Base-by-base conservation (phyloP, 2,113 vertebrate genomes). In the Dunckerocampus dactyliophorus region DNA sequence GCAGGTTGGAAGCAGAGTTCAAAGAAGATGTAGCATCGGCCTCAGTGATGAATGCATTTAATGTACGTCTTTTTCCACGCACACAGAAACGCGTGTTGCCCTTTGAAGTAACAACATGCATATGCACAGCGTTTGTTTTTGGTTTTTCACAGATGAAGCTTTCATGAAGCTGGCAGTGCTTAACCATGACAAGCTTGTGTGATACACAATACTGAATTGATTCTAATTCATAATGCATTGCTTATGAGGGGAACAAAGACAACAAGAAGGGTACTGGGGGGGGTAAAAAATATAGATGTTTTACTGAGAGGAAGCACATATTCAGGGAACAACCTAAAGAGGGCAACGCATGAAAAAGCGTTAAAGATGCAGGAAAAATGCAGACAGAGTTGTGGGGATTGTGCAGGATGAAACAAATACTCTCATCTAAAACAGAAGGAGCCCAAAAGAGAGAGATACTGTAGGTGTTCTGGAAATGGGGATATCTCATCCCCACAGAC, bases 101-200 rank as follows among this genome's bases (percentile, higher is more conserved):
- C 64, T 81, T 77, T 82, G 69, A 75, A 63, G 63, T 59, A 55
- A 66, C 20, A 58, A 58, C 56, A 77, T 73, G 42, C 63, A 80
- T 62, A 54, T 76, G 71, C 72, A 71, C 69, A 63, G 53, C 64
- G 50, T 62, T 73, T 69, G 81, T 81, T 28, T 28, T 28, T 34
- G 4, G 3, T 34, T 34, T 34, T 84, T 85, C 77, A 72, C 76
- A 80, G 69, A 80, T 39, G 5, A 51, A 19, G 72, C 50, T 68
- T 80, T 82, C 62, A 68, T 76, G 63, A 20, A 67, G 64, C 80
- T 70, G 81, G 54, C 53, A 63, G 69, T 22, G 64, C 65, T 77
- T 69, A 81, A 77, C 70, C 54, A 80, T 77, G 71, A 74, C 79
- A 83, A 77, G 65, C 71, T 55, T 62, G 52, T 60, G 61, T 74